Conservation (phyloP, 2,797 vertebrate genomes). For the Anabas testudineus region DNA sequence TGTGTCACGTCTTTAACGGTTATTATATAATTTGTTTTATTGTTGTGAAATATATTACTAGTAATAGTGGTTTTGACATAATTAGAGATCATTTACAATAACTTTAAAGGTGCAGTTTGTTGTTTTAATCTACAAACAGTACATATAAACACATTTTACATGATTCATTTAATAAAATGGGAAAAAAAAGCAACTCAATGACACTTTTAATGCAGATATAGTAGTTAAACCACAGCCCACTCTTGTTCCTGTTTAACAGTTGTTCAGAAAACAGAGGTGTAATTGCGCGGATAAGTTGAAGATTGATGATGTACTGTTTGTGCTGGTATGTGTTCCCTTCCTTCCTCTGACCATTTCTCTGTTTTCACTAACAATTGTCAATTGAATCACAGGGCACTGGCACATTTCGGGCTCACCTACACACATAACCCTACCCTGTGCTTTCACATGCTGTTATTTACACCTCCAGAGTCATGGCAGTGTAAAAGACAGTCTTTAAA, state of each 20-base stretch:
- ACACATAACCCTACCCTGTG: slow-evolving; percentile 38
- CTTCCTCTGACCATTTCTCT: slow-evolving; percentile 42
- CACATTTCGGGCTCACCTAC: slow-evolving; percentile 52
- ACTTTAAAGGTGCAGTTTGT: too few relatives aligned
- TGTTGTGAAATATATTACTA: too few relatives aligned
- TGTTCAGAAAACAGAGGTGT: slow-evolving; percentile 24
- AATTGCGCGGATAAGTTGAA: slow-evolving; percentile 18
- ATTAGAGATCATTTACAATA: too few relatives aligned
- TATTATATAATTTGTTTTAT: too few relatives aligned
- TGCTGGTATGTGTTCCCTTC: slow-evolving; percentile 10
- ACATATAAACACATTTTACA: not conserved
- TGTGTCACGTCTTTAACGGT: too few relatives aligned
- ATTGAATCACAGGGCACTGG: slow-evolving; percentile 53
- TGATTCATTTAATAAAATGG: not conserved
- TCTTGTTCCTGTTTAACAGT: slow-evolving; percentile 24
- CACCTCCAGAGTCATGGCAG: slow-evolving; percentile 51
- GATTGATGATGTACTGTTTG: slow-evolving; percentile 27
- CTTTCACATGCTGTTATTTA: slow-evolving; percentile 51
- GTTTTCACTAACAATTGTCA: slow-evolving; percentile 69
- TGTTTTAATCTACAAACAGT: not conserved
- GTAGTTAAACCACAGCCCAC: not conserved
- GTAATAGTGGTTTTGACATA: too few relatives aligned
- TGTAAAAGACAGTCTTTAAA: slow-evolving; percentile 63
- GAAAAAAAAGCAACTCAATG: too few relatives aligned
- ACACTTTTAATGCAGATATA: not conserved